Percentiles rank a stretch among this genome's conserved stretches.
These are phyloP conservation scores for Galeruca laticollis DNA, from an alignment of 2,888 invertebrate species.

Conservation along the genomic window DNA sequence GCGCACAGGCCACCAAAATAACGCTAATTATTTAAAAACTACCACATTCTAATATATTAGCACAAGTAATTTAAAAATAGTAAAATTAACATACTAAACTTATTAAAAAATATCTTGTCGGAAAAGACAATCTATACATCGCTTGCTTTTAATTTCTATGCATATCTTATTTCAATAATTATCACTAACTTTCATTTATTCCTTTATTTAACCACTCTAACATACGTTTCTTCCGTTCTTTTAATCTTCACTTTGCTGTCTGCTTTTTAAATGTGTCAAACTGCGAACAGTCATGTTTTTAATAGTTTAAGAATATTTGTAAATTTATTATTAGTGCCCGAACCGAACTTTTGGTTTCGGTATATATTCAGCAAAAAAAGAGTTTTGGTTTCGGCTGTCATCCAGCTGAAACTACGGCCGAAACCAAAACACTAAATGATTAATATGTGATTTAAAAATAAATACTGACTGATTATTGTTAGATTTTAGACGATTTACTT, in stretches of 20 bases:
- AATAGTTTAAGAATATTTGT: too few relatives aligned
- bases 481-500: too few relatives aligned
- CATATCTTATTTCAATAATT: conserved; percentile 1
- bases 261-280: conserved; percentile 6
- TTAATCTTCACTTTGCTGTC: conserved; percentile 7
- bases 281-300: not conserved
- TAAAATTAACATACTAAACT: not conserved
- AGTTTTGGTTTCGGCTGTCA: too few relatives aligned
- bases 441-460: too few relatives aligned
- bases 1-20: not conserved
- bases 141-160: conserved; percentile 13
- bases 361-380: too few relatives aligned
- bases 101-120: not conserved
- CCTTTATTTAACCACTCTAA: conserved; percentile 9
- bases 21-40: not conserved
- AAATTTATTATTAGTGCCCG: too few relatives aligned
- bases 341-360: too few relatives aligned
- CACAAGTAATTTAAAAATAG: not conserved
- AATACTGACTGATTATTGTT: too few relatives aligned
- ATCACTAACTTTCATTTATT: conserved; percentile 22
- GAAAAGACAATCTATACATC: conserved; percentile 17
- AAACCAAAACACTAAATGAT: too few relatives aligned
- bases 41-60: not conserved
- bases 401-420: too few relatives aligned
- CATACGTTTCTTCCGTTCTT: not conserved